These are phyloP conservation scores for Empis livida DNA, from an alignment of 2,888 invertebrate genomes.

Conservation along the genomic window DNA sequence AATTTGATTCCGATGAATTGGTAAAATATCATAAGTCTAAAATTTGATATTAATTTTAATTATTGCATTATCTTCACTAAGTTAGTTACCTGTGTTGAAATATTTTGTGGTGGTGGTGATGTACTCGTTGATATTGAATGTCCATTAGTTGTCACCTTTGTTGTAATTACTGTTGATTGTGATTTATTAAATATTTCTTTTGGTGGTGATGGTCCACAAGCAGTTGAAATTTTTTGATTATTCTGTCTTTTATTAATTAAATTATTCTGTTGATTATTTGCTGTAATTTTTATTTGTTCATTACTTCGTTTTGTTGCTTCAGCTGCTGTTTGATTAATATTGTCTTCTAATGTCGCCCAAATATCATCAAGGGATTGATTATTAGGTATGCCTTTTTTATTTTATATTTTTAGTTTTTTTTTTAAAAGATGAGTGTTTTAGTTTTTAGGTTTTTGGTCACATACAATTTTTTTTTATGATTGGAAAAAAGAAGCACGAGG, in stretches of 20 bases:
- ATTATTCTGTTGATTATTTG: slow-evolving; percentile 3
- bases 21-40: slow-evolving; percentile 43
- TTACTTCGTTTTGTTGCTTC: slow-evolving; percentile 5
- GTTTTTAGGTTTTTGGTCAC: no score
- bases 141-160: slow-evolving; percentile 17
- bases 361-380: slow-evolving; percentile 28
- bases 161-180: slow-evolving; percentile 35
- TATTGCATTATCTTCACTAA: neutral
- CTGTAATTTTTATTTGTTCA: slow-evolving; percentile 20
- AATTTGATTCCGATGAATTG: slow-evolving; percentile 10
- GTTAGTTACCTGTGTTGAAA: slow-evolving; percentile 62
- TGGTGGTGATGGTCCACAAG: slow-evolving; percentile 51
- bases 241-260: no score
- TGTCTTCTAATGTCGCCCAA: slow-evolving; percentile 33
- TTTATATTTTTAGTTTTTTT: no score
- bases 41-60: slow-evolving; percentile 14
- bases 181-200: slow-evolving; percentile 29
- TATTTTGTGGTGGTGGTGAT: slow-evolving; percentile 75
- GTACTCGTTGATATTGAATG: slow-evolving; percentile 53
- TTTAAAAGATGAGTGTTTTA: no score
- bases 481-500: no score
- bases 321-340: slow-evolving; percentile 28
- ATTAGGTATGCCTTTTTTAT: slow-evolving; percentile 1
- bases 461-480: no score
- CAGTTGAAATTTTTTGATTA: slow-evolving; percentile 39